Evolutionary conservation across 2,888 invertebrate genomes (phyloP).

Genomic region (Caenorhabditis plicata): DNA sequence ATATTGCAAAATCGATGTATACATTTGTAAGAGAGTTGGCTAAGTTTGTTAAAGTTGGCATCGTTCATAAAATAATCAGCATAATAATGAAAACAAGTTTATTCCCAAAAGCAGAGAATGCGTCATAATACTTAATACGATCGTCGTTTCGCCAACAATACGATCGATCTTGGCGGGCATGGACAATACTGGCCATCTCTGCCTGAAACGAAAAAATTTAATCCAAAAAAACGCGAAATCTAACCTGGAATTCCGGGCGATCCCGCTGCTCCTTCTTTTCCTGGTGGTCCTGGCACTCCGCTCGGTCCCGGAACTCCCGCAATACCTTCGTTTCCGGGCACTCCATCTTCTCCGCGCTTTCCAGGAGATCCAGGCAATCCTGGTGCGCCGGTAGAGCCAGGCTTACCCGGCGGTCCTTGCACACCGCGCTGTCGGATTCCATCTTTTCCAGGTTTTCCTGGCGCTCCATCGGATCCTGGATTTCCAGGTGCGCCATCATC

Average conservation of each 20-base stretch:
- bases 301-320: constrained; percentile 13
- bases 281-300: constrained; percentile 3
- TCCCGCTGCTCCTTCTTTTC: background rate
- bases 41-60: no score
- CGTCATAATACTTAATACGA: no score
- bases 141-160: constrained; percentile 13
- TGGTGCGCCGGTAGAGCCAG: constrained; percentile 25
- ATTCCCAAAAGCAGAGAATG: background rate
- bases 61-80: no score
- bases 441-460: constrained; percentile 35
- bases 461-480: constrained; percentile 36
- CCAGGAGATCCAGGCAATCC: constrained; percentile 41
- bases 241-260: constrained; percentile 26
- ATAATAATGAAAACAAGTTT: constrained; percentile 1
- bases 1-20: no score
- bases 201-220: constrained; percentile 4
- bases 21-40: no score
- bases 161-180: constrained; percentile 24
- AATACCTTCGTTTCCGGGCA: constrained; percentile 24
- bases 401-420: constrained; percentile 28
- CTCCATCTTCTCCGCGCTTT: constrained; percentile 35
- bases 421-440: constrained; percentile 27
- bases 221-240: no score
- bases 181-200: constrained; percentile 24
- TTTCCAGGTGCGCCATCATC: constrained; percentile 36